phyloP scores from a whole-genome alignment of 2,797 vertebrate species.

The Morus bassanus region DNA sequence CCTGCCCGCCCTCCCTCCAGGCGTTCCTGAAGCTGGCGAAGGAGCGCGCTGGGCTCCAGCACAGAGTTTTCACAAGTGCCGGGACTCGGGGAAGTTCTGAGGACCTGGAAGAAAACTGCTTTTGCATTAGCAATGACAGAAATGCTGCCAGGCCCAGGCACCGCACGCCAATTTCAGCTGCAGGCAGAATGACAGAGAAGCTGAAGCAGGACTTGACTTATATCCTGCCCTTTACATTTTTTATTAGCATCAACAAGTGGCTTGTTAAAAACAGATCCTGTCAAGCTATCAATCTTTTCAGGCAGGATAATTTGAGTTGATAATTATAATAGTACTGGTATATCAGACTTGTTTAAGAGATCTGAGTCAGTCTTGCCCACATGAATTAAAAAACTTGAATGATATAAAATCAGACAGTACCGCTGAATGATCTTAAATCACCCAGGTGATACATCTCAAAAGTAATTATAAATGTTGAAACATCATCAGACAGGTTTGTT shows the following conservation, averaged over 20 bases:
- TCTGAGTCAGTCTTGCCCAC: neutral
- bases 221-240: neutral
- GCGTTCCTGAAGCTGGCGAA: neutral
- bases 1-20: too few species aligned
- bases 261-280: neutral
- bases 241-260: neutral
- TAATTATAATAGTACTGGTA: neutral
- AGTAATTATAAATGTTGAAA: neutral
- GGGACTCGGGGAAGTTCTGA: neutral
- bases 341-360: neutral
- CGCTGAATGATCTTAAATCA: neutral
- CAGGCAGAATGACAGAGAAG: neutral
- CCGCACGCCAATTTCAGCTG: rapidly evolving
- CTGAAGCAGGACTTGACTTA: neutral
- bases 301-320: neutral
- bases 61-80: neutral
- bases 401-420: neutral
- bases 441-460: neutral
- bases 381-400: neutral
- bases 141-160: neutral
- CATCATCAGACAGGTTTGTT: neutral
- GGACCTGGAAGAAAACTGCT: neutral
- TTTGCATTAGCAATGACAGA: rapidly evolving
- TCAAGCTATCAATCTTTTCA: neutral
- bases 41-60: neutral